phyloP scores from a whole-genome alignment of 2,113 vertebrate genomes.

The Menura novaehollandiae region DNA sequence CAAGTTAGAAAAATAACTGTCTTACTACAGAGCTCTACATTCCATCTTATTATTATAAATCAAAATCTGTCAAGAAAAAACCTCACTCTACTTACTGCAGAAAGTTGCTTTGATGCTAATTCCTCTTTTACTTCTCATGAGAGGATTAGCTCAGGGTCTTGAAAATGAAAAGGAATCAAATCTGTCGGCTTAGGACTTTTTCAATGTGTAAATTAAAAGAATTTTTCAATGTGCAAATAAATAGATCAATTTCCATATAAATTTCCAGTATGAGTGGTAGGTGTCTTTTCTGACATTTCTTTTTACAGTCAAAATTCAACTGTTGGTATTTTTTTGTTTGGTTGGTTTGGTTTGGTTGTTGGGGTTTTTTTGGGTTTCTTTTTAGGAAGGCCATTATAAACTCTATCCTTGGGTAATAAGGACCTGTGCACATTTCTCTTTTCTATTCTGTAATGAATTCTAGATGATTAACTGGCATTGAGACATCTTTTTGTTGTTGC shows the following conservation, averaged over 20 bases:
- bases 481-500: background rate
- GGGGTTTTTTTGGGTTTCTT: too few species aligned
- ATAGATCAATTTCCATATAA: background rate
- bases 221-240: background rate
- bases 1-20: background rate
- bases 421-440: background rate
- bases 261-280: background rate
- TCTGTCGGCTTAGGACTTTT: background rate
- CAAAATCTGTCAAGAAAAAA: background rate
- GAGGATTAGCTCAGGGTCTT: slow-evolving; percentile 7
- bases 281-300: background rate
- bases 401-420: background rate
- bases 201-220: background rate
- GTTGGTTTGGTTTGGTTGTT: background rate
- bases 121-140: background rate
- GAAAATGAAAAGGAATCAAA: background rate
- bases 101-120: slow-evolving; percentile 14
- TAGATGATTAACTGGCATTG: background rate
- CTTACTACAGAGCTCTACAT: background rate
- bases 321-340: fast-evolving
- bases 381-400: background rate
- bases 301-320: background rate
- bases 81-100: background rate
- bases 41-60: background rate
- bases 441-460: background rate